These are phyloP conservation scores for Oryzias sinensis DNA, from an alignment of 2,797 vertebrate species.

Conservation along the genomic window DNA sequence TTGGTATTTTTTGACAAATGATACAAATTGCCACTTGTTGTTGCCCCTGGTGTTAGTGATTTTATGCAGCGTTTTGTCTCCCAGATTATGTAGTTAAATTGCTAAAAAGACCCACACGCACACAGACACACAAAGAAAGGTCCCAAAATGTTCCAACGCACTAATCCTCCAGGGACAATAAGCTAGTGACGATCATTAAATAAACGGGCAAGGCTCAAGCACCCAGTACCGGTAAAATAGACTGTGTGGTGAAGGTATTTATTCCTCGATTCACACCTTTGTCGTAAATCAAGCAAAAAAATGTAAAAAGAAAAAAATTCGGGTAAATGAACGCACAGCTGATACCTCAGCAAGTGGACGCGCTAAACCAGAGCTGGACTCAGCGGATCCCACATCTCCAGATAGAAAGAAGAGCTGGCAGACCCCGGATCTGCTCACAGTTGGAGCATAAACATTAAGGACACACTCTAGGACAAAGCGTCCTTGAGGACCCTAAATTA, in stretches of 20 bases:
- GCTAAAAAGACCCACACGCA: not conserved
- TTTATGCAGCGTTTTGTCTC: too few species aligned
- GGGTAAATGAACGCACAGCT: slow-evolving; percentile 30
- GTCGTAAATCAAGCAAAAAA: not conserved
- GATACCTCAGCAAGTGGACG: slow-evolving; percentile 46
- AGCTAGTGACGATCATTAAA: slow-evolving; percentile 48
- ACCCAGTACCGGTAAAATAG: too few species aligned
- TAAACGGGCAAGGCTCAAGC: slow-evolving; percentile 1
- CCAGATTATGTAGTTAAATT: slow-evolving; percentile 28
- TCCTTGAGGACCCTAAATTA: too few species aligned
- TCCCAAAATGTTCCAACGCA: slow-evolving; percentile 46
- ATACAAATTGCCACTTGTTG: slow-evolving; percentile 33
- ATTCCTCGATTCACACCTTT: slow-evolving; percentile 10
- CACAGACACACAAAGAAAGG: not conserved
- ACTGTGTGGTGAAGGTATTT: slow-evolving; percentile 37
- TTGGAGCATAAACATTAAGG: too few species aligned
- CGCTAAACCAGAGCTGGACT: slow-evolving; percentile 1
- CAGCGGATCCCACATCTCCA: not conserved
- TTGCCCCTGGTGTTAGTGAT: slow-evolving; percentile 3
- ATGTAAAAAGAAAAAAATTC: not conserved
- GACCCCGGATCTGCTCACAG: too few species aligned
- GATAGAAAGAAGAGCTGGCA: not conserved
- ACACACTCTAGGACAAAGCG: too few species aligned
- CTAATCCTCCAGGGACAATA: slow-evolving; percentile 62
- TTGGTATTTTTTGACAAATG: slow-evolving; percentile 1